Percentiles rank a stretch among this genome's conserved stretches.
These are phyloP conservation scores for Spodoptera picta DNA, from an alignment of 2,888 invertebrate genomes.

Conservation along the genomic window DNA sequence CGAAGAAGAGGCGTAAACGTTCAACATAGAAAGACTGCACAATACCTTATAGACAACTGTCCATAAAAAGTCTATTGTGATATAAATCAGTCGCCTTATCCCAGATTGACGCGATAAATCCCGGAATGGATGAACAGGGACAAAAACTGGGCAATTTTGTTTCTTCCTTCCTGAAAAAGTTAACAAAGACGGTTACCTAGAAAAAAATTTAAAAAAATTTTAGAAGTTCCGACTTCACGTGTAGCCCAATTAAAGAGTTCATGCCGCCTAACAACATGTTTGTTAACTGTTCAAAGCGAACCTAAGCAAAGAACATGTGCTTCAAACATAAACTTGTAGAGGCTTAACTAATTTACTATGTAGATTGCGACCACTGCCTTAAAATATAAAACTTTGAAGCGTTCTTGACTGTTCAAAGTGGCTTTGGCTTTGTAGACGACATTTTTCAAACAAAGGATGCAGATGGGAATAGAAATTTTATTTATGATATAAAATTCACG, in stretches of 20 bases:
- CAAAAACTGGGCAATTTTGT: constrained; percentile 13
- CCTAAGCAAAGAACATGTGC: constrained; percentile 5
- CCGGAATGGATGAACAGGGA: constrained; percentile 13
- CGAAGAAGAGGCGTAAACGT: too few relatives aligned
- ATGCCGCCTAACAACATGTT: neutral
- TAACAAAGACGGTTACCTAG: neutral
- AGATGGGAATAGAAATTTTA: constrained; percentile 11
- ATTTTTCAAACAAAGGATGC: constrained; percentile 18
- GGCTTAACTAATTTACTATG: constrained; percentile 32
- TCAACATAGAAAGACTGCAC: too few relatives aligned
- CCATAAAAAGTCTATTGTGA: constrained; percentile 8
- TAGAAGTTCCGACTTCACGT: neutral
- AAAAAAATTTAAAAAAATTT: neutral
- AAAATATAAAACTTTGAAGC: constrained; percentile 14
- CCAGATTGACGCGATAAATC: constrained; percentile 25
- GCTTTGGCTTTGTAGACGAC: constrained; percentile 15
- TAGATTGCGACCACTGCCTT: constrained; percentile 16
- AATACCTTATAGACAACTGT: constrained; percentile 1
- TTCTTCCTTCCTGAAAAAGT: neutral
- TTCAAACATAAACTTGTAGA: constrained; percentile 8
- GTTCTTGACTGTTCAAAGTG: constrained; percentile 5
- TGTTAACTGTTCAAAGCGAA: constrained; percentile 4
- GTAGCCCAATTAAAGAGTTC: neutral
- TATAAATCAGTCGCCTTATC: constrained; percentile 26
- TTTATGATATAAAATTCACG: neutral